These are phyloP conservation scores for Cordilura impudica DNA, from an alignment of 2,888 invertebrate genomes.

Conservation along the genomic window DNA sequence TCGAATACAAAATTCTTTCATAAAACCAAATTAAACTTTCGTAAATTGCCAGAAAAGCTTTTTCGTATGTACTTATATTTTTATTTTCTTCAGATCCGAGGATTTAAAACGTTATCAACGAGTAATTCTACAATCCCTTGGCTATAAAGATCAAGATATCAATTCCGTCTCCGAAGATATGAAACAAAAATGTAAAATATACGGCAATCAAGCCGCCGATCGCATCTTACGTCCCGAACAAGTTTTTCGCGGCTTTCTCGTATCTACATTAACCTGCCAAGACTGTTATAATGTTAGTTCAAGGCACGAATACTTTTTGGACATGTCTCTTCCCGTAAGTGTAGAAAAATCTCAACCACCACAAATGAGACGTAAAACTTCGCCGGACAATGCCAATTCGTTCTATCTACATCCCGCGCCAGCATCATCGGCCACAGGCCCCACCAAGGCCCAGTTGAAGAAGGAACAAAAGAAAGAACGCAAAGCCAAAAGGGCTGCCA, in stretches of 20 bases:
- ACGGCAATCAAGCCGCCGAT: slow-evolving; percentile 89
- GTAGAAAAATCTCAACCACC: slow-evolving; percentile 87
- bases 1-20: no score
- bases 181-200: slow-evolving; percentile 88
- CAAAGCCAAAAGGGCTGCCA: slow-evolving; percentile 76
- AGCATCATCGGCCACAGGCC: slow-evolving; percentile 63
- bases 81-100: slow-evolving; percentile 79
- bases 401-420: slow-evolving; percentile 68
- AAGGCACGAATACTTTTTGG: slow-evolving; percentile 94
- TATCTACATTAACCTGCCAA: slow-evolving; percentile 93
- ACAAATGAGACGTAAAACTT: slow-evolving; percentile 78
- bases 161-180: slow-evolving; percentile 87
- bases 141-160: slow-evolving; percentile 86
- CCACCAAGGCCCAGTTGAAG: slow-evolving; percentile 81
- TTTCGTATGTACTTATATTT: no score
- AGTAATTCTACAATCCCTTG: slow-evolving; percentile 87
- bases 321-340: slow-evolving; percentile 94
- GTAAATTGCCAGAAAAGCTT: no score
- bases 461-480: slow-evolving; percentile 80
- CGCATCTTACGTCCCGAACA: slow-evolving; percentile 89
- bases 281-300: slow-evolving; percentile 93
- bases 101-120: slow-evolving; percentile 88
- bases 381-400: slow-evolving; percentile 71
- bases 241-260: slow-evolving; percentile 95
- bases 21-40: no score